A percentile compares a stretch with the other conserved stretches of the same genome.
These are phyloP conservation scores for Rhinichthys klamathensis DNA, from an alignment of 2,113 vertebrate species.

Conservation along the genomic window DNA sequence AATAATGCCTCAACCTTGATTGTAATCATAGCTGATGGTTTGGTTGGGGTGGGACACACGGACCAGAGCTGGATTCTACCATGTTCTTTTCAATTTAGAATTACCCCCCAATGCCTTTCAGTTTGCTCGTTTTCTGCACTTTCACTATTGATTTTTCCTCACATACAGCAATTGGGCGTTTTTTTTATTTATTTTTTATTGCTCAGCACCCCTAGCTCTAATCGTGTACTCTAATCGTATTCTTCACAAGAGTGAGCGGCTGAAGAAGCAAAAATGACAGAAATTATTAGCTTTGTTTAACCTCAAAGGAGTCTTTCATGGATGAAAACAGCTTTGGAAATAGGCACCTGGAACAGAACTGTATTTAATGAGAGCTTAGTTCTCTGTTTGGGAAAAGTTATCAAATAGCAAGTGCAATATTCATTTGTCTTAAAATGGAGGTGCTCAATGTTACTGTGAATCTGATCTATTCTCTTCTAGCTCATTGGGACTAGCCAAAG, in stretches of 20 bases:
- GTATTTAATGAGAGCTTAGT: constrained; percentile 17
- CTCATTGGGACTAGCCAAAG: constrained; percentile 96
- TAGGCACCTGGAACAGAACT: constrained; percentile 40
- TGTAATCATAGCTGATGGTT: constrained; percentile 35
- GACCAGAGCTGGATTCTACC: neutral
- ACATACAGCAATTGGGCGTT: constrained; percentile 55
- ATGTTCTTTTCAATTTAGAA: constrained; percentile 45
- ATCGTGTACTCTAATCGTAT: constrained; percentile 8
- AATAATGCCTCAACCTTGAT: constrained; percentile 35
- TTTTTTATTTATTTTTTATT: constrained; percentile 39
- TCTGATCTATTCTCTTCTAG: constrained; percentile 69
- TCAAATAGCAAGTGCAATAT: neutral
- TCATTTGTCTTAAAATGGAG: neutral
- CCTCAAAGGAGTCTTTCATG: constrained; percentile 17
- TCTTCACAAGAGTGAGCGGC: constrained; percentile 33
- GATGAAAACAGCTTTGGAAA: constrained; percentile 18
- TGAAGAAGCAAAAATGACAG: constrained; percentile 39
- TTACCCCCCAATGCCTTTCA: constrained; percentile 41
- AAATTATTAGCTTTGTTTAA: constrained; percentile 50
- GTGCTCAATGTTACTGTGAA: neutral
- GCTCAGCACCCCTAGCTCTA: constrained; percentile 55
- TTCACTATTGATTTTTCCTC: constrained; percentile 55
- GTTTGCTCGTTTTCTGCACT: constrained; percentile 37
- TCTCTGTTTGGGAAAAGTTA: neutral
- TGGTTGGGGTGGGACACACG: neutral